phyloP scores from a whole-genome alignment of 2,888 invertebrate species.

The Ariolimax columbianus region DNA sequence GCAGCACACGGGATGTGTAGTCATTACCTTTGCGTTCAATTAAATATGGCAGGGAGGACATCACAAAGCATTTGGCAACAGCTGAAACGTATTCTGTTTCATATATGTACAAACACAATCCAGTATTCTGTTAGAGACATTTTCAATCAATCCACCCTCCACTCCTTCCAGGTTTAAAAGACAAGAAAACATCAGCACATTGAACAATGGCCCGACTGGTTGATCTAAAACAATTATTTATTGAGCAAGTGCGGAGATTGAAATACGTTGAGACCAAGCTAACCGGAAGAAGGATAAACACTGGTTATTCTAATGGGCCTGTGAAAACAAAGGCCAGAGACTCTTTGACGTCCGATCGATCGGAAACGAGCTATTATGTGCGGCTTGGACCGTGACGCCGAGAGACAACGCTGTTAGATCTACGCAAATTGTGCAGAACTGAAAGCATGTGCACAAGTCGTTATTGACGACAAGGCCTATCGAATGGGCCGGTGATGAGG shows the following conservation, averaged over 20 bases:
- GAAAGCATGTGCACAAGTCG: not conserved
- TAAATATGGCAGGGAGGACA: too few species aligned
- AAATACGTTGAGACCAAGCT: constrained; percentile 9
- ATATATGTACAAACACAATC: too few species aligned
- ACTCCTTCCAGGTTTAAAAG: too few species aligned
- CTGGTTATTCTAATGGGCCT: constrained; percentile 25
- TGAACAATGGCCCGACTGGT: not conserved
- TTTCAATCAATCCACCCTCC: too few species aligned
- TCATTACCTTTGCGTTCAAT: too few species aligned
- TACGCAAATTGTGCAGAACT: constrained; percentile 20
- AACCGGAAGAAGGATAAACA: constrained; percentile 23
- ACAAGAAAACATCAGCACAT: not conserved
- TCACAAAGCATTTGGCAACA: too few species aligned
- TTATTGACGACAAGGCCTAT: not conserved
- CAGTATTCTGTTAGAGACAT: too few species aligned
- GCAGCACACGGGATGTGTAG: too few species aligned
- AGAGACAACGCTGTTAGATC: constrained; percentile 9
- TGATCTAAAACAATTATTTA: constrained; percentile 13
- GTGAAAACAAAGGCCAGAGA: constrained; percentile 12
- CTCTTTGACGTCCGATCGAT: constrained; percentile 29
- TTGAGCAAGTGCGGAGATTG: constrained; percentile 24
- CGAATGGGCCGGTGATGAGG: too few species aligned
- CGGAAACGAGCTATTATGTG: constrained; percentile 14
- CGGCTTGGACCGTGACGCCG: not conserved
- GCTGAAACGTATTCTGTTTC: too few species aligned